Percentiles rank a stretch among this genome's conserved stretches.
phyloP scores from a whole-genome alignment of 2,797 vertebrate species.

The Ispidina picta region DNA sequence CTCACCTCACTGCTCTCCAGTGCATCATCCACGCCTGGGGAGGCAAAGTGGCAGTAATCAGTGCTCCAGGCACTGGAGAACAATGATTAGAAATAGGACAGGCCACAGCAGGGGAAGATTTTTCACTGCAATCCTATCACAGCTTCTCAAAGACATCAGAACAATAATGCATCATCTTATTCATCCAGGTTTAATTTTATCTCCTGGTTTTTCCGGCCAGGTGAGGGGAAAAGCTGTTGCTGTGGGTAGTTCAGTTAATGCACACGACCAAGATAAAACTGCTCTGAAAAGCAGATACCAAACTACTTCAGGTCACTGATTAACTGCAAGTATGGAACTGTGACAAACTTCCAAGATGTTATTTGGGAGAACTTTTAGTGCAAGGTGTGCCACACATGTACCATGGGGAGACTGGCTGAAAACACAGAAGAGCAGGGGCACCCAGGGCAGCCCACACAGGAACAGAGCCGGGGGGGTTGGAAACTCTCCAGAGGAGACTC shows the following conservation, averaged over 20 bases:
- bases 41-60: background rate
- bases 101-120: background rate
- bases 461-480: too few relatives aligned
- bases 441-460: background rate
- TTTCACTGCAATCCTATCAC: background rate
- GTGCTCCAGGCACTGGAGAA: background rate
- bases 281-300: background rate
- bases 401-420: background rate
- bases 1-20: background rate
- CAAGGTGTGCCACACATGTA: background rate
- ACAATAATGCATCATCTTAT: background rate
- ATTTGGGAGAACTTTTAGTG: background rate
- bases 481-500: too few relatives aligned
- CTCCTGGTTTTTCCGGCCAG: background rate
- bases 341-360: background rate
- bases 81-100: constrained; percentile 6
- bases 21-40: background rate
- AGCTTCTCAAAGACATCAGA: background rate
- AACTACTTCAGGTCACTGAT: background rate
- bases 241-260: background rate
- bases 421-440: background rate
- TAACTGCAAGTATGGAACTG: background rate
- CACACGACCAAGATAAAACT: background rate
- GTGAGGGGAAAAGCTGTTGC: background rate
- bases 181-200: background rate